These are phyloP conservation scores for Desmophyllum pertusum DNA, from an alignment of 92 coral and sea anemone species.

Conservation along the genomic window DNA sequence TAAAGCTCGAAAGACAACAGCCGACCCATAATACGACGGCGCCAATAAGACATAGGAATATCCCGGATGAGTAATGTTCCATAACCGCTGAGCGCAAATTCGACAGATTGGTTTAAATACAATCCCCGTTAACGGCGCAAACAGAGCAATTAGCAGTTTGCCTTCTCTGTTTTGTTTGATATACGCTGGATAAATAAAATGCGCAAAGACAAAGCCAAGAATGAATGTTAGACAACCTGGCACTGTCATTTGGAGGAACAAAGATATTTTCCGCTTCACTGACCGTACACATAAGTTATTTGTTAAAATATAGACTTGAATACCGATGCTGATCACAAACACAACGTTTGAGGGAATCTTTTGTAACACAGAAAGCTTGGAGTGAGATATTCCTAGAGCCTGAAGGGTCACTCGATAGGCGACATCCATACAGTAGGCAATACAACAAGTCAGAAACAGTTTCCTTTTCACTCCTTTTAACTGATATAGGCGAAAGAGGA, in stretches of 20 bases:
- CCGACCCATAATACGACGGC: slow-evolving; percentile 18
- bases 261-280: neutral
- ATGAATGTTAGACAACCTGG: neutral
- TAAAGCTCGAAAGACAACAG: slow-evolving; percentile 18
- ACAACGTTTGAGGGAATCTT: slow-evolving; percentile 5
- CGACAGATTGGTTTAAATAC: slow-evolving; percentile 8
- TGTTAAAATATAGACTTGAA: slow-evolving; percentile 1
- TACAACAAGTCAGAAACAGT: neutral
- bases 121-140: slow-evolving; percentile 4
- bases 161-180: slow-evolving; percentile 12
- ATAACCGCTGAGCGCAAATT: slow-evolving; percentile 24
- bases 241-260: neutral
- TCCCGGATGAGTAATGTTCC: slow-evolving; percentile 20
- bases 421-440: neutral
- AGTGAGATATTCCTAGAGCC: neutral
- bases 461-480: neutral
- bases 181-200: neutral
- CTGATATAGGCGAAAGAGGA: slow-evolving; percentile 7
- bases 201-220: neutral
- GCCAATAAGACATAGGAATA: slow-evolving; percentile 8
- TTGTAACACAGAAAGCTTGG: neutral
- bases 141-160: neutral
- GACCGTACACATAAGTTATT: neutral
- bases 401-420: neutral
- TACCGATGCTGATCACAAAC: neutral